A percentile compares a stretch with the other conserved stretches of the same genome.
Conservation (phyloP, 1,140 invertebrate species). For the Drosophila gunungcola region DNA sequence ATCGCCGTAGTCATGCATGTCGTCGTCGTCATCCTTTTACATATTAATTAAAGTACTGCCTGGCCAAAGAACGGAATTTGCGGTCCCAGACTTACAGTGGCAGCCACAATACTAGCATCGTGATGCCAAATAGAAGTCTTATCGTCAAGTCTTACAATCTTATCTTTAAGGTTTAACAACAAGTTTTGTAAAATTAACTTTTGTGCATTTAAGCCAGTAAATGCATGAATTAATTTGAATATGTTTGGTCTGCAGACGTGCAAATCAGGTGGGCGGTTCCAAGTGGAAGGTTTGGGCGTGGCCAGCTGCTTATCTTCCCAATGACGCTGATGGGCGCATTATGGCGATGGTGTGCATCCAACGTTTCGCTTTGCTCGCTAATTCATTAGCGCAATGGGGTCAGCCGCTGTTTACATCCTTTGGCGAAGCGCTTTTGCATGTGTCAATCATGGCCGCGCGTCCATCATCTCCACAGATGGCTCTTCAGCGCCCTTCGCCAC, state of each 20-base stretch:
- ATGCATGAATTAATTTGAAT: slow-evolving; percentile 60
- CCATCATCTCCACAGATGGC: slow-evolving; percentile 23
- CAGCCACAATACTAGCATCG: slow-evolving; percentile 1
- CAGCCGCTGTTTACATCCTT: slow-evolving; percentile 30
- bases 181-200: too few species aligned
- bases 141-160: too few species aligned
- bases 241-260: slow-evolving; percentile 4
- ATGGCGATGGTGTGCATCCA: slow-evolving; percentile 31
- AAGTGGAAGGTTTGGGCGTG: slow-evolving; percentile 23
- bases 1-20: slow-evolving; percentile 46
- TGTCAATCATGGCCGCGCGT: slow-evolving; percentile 46
- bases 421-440: slow-evolving; percentile 41
- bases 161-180: too few species aligned
- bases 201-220: slow-evolving; percentile 14
- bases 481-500: slow-evolving; percentile 9
- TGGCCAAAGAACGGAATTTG: background rate
- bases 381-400: slow-evolving; percentile 52
- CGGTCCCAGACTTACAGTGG: slow-evolving; percentile 16
- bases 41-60: slow-evolving; percentile 73
- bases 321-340: slow-evolving; percentile 21
- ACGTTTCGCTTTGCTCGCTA: slow-evolving; percentile 18
- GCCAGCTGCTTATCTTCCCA: slow-evolving; percentile 15
- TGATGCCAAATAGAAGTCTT: too few species aligned
- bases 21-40: slow-evolving; percentile 53
- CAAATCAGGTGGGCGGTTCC: slow-evolving; percentile 19